Evolutionary conservation across 2,113 vertebrate species (phyloP).

Genomic region (Typhlomys cinereus): DNA sequence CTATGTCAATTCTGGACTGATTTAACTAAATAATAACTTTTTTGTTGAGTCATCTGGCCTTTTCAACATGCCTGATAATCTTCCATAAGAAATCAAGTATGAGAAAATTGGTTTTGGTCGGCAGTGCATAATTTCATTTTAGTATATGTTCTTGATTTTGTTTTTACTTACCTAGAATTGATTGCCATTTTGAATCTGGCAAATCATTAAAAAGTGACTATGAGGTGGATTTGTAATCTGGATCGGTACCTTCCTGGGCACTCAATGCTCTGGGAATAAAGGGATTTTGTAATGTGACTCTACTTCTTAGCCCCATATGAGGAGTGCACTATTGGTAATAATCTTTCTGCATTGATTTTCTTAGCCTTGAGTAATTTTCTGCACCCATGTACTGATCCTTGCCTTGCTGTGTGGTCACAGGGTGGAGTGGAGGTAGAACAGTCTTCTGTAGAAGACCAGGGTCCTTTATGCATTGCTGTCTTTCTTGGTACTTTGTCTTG

Average conservation of each 20-base stretch:
- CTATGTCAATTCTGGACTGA: background rate
- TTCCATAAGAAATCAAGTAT: background rate
- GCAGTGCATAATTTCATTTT: background rate
- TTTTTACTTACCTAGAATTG: background rate
- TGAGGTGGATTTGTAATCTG: background rate
- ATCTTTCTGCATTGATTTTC: background rate
- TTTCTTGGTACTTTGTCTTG: background rate
- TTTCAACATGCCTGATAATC: background rate
- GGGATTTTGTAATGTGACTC: background rate
- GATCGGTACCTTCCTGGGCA: background rate
- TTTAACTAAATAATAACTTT: background rate
- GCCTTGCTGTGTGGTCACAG: background rate
- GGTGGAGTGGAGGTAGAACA: background rate
- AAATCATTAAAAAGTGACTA: background rate
- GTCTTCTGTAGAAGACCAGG: background rate
- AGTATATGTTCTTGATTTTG: background rate
- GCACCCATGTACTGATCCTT: background rate
- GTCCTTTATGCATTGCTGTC: too few relatives aligned
- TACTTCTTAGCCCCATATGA: background rate
- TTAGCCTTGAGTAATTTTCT: background rate
- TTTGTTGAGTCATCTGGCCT: background rate
- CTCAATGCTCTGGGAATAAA: background rate
- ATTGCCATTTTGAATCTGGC: background rate
- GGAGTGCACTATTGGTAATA: background rate
- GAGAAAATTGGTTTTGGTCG: background rate